Conservation (phyloP, 2,797 vertebrate genomes). For the Bovichtus diacanthus region DNA sequence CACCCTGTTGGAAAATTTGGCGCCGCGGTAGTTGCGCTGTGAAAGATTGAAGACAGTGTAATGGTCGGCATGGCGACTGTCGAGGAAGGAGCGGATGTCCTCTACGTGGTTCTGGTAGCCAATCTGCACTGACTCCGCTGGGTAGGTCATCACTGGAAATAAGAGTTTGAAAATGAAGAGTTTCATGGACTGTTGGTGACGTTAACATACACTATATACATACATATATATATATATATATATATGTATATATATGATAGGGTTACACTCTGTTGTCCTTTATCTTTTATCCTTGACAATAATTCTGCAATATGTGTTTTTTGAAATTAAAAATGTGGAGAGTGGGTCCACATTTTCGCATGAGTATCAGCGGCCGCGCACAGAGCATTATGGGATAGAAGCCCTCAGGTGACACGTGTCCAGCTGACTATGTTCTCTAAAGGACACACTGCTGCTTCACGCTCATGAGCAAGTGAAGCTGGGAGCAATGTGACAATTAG, state of each 20-base stretch:
- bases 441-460: constrained; percentile 26
- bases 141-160: constrained; percentile 95
- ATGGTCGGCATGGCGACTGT: constrained; percentile 96
- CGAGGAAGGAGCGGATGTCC: constrained; percentile 96
- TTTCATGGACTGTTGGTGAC: no score
- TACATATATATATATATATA: no score
- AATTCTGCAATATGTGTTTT: neutral
- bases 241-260: neutral
- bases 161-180: no score
- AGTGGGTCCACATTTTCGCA: constrained; percentile 1
- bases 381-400: constrained; percentile 32
- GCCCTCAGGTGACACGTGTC: constrained; percentile 23
- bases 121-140: constrained; percentile 94
- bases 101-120: constrained; percentile 98
- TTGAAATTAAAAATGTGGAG: neutral
- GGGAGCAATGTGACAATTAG: constrained; percentile 1
- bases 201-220: no score
- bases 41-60: constrained; percentile 99
- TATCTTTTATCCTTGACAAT: neutral
- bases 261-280: neutral
- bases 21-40: constrained; percentile 96
- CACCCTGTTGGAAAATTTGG: constrained; percentile 99
- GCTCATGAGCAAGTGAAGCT: constrained; percentile 8
- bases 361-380: constrained; percentile 19
- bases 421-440: constrained; percentile 28